Evolutionary conservation across 2,113 vertebrate genomes (phyloP).

Genomic region (Cacatua alba): DNA sequence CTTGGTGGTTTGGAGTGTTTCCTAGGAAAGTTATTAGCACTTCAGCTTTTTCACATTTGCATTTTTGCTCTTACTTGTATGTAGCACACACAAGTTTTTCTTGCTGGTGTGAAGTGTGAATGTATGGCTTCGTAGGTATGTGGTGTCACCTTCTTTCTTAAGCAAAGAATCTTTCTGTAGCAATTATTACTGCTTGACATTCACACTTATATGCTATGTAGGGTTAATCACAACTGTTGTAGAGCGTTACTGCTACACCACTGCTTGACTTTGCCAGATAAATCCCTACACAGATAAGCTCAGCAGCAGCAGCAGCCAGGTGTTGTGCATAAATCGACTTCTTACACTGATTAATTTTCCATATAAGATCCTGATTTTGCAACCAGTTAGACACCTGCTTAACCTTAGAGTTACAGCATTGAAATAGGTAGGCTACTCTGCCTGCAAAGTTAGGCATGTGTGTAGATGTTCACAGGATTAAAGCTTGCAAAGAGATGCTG

Average conservation of each 20-base stretch:
- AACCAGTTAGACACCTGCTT: neutral
- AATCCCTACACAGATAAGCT: neutral
- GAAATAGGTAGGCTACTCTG: neutral
- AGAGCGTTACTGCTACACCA: rapidly evolving
- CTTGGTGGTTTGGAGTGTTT: neutral
- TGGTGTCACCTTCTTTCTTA: rapidly evolving
- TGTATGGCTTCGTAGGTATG: neutral
- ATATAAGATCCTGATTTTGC: constrained; percentile 4
- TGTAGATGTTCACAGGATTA: neutral
- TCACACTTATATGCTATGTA: neutral
- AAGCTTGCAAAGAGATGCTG: neutral
- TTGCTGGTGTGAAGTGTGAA: neutral
- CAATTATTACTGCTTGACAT: neutral
- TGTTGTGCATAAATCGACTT: constrained; percentile 31
- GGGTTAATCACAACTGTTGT: neutral
- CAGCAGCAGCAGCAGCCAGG: constrained; percentile 13
- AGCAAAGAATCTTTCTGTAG: neutral
- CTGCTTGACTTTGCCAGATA: neutral
- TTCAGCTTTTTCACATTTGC: neutral
- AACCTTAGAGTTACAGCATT: neutral
- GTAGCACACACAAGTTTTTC: neutral
- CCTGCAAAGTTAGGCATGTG: neutral
- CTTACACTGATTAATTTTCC: constrained; percentile 19
- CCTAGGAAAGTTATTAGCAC: neutral
- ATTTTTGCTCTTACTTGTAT: neutral